phyloP scores from a whole-genome alignment of 64 coral and sea anemone genomes.

The Dendronephthya gigantea region DNA sequence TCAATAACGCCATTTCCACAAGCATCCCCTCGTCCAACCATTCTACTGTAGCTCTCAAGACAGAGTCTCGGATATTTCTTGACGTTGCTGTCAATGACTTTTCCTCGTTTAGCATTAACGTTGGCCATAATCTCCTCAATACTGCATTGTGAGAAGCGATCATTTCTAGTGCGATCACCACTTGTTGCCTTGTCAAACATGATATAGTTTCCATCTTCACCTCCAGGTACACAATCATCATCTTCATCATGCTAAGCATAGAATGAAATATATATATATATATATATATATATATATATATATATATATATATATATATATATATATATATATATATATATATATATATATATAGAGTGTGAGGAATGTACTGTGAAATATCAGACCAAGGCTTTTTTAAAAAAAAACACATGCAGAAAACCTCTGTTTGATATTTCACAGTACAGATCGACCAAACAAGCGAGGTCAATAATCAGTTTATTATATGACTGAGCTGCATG shows the following conservation, averaged over 20 bases:
- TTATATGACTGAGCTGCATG: too few relatives aligned
- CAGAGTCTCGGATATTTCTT: background rate
- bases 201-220: background rate
- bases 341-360: too few relatives aligned
- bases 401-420: too few relatives aligned
- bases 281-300: too few relatives aligned
- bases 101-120: background rate
- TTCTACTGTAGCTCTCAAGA: background rate
- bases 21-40: background rate
- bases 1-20: slow-evolving; percentile 9
- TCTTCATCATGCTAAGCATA: background rate
- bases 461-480: too few relatives aligned
- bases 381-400: too few relatives aligned
- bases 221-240: background rate
- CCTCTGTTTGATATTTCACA: too few relatives aligned
- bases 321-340: too few relatives aligned
- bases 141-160: background rate
- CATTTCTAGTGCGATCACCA: background rate
- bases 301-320: too few relatives aligned
- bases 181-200: slow-evolving; percentile 1
- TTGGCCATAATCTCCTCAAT: background rate
- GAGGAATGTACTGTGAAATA: too few relatives aligned
- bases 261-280: background rate
- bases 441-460: too few relatives aligned
- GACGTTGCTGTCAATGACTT: background rate